A percentile compares a stretch with the other conserved stretches of the same genome.
Evolutionary conservation across 2,888 invertebrate genomes (phyloP).

Genomic region (Diadegma fenestrale): DNA sequence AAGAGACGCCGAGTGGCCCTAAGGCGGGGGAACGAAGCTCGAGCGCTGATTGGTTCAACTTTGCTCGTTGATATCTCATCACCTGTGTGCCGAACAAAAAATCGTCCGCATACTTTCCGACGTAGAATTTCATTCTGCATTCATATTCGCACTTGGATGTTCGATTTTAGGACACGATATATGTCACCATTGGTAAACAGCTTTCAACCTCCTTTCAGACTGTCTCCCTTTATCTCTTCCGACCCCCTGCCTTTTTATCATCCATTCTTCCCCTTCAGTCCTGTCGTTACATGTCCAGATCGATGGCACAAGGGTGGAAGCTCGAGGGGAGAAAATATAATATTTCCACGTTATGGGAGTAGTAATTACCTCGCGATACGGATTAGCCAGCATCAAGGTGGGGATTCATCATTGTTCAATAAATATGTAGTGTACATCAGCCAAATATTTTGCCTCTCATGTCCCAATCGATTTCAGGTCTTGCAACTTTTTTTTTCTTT

Average conservation of each 20-base stretch:
- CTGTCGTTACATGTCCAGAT: slow-evolving; percentile 1
- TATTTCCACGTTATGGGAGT: slow-evolving; percentile 25
- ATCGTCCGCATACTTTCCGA: neutral
- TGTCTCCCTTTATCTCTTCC: neutral
- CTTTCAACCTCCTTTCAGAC: neutral
- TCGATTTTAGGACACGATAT: neutral
- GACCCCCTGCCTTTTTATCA: neutral
- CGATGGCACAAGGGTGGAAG: slow-evolving; percentile 10
- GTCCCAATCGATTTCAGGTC: neutral
- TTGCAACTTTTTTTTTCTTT: neutral
- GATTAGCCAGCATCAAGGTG: slow-evolving; percentile 7
- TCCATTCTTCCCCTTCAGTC: neutral
- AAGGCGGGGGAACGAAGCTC: neutral
- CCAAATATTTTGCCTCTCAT: neutral
- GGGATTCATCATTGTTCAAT: slow-evolving; percentile 8
- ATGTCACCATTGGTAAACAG: neutral
- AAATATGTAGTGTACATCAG: neutral
- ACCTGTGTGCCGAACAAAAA: neutral
- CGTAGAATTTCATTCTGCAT: neutral
- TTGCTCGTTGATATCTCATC: neutral
- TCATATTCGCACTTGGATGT: neutral
- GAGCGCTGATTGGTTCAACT: neutral
- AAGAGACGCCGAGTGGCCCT: neutral
- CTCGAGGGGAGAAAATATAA: neutral
- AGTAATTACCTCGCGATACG: slow-evolving; percentile 46